These are phyloP conservation scores for Cheilosia impressa DNA, from an alignment of 2,888 invertebrate species.

Conservation along the genomic window DNA sequence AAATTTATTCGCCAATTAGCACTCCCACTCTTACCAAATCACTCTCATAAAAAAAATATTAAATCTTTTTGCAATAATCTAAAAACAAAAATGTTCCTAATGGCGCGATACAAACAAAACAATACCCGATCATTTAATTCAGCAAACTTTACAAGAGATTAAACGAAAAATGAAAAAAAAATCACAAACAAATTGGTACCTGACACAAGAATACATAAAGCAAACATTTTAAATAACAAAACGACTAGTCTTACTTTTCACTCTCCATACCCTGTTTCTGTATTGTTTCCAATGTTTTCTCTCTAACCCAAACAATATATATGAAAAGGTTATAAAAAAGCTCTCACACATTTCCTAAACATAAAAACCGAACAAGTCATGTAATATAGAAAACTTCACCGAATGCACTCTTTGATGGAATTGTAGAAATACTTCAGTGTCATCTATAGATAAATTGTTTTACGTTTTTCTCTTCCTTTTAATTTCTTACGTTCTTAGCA, in stretches of 20 bases:
- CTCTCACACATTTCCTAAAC: conserved; percentile 58
- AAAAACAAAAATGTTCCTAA: conserved; percentile 72
- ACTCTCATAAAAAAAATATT: conserved; percentile 21
- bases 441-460: conserved; percentile 52
- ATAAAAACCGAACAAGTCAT: conserved; percentile 61
- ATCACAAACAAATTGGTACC: conserved; percentile 75
- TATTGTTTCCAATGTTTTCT: conserved; percentile 77
- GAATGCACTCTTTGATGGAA: conserved; percentile 74
- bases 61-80: conserved; percentile 54
- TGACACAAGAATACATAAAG: conserved; percentile 68
- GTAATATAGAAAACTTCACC: conserved; percentile 61
- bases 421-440: conserved; percentile 66
- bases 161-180: conserved; percentile 60
- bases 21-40: conserved; percentile 5
- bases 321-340: conserved; percentile 30
- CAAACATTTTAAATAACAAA: conserved; percentile 50
- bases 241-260: conserved; percentile 29
- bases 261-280: conserved; percentile 24
- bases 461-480: background rate
- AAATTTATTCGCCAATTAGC: conserved; percentile 49
- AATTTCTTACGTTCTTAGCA: conserved; percentile 41
- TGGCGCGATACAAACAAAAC: conserved; percentile 64
- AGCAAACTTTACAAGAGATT: conserved; percentile 72
- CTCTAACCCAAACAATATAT: conserved; percentile 62
- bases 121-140: conserved; percentile 79